Conservation (phyloP, 2,113 vertebrate genomes). For the Silurus meridionalis region DNA sequence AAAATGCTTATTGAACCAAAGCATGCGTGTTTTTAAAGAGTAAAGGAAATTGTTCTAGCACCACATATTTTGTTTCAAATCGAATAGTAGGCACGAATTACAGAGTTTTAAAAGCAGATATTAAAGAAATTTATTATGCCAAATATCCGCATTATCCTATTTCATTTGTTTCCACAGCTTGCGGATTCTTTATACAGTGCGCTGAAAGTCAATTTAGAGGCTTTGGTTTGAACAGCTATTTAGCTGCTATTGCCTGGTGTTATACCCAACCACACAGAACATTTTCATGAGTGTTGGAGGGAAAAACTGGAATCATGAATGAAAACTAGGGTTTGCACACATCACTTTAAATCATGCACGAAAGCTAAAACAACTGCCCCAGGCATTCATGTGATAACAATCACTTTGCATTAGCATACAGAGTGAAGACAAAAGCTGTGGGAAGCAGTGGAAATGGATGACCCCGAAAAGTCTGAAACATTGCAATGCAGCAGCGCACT, state of each 20-base stretch:
- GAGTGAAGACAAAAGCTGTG: conserved; percentile 26
- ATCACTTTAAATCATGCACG: conserved; percentile 58
- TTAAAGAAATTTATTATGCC: conserved; percentile 53
- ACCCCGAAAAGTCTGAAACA: background rate
- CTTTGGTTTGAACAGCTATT: conserved; percentile 45
- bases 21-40: background rate
- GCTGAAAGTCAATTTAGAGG: conserved; percentile 43
- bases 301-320: conserved; percentile 65
- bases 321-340: conserved; percentile 50
- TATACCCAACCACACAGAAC: conserved; percentile 63
- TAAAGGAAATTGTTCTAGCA: background rate
- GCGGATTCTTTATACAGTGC: conserved; percentile 48
- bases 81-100: conserved; percentile 51
- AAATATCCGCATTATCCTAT: conserved; percentile 13
- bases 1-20: background rate
- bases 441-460: conserved; percentile 3
- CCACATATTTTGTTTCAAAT: conserved; percentile 38
- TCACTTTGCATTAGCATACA: conserved; percentile 43
- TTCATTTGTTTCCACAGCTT: conserved; percentile 14
- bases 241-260: conserved; percentile 61
- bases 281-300: conserved; percentile 55
- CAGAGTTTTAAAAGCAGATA: conserved; percentile 58
- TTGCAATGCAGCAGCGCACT: background rate
- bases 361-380: conserved; percentile 60
- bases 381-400: conserved; percentile 53